Percentiles rank a stretch among this genome's conserved stretches.
phyloP scores from a whole-genome alignment of 2,888 invertebrate genomes.

The Napeogenes inachia region DNA sequence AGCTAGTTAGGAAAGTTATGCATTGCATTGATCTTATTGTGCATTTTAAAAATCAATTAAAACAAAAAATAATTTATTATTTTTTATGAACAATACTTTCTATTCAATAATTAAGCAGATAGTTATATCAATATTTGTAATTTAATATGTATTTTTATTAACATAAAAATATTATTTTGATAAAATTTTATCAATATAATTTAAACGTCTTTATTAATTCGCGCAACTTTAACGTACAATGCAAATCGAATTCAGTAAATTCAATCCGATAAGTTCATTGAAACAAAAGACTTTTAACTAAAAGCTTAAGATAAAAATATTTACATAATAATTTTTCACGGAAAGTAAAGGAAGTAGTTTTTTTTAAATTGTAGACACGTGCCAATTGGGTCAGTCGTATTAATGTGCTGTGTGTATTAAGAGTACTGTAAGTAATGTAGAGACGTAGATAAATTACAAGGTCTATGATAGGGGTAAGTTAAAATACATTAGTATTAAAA shows the following conservation, averaged over 20 bases:
- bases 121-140: too few species aligned
- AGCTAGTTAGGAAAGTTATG: background rate
- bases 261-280: too few species aligned
- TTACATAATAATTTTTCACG: constrained; percentile 19
- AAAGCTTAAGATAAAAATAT: constrained; percentile 4
- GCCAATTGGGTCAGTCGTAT: constrained; percentile 69
- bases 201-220: too few species aligned
- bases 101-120: too few species aligned
- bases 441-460: background rate
- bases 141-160: too few species aligned
- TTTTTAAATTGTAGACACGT: constrained; percentile 48
- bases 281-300: background rate
- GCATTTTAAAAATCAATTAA: too few species aligned
- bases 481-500: background rate
- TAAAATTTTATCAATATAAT: too few species aligned
- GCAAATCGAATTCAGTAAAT: too few species aligned
- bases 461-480: background rate
- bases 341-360: constrained; percentile 46
- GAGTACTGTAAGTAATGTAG: constrained; percentile 35
- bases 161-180: too few species aligned
- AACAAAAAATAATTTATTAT: too few species aligned
- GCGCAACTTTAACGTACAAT: too few species aligned
- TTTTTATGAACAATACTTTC: too few species aligned
- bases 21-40: background rate
- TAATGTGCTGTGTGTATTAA: constrained; percentile 43